Base-by-base conservation (phyloP, 2,113 vertebrate genomes). In the Phylloscopus trochiloides region DNA sequence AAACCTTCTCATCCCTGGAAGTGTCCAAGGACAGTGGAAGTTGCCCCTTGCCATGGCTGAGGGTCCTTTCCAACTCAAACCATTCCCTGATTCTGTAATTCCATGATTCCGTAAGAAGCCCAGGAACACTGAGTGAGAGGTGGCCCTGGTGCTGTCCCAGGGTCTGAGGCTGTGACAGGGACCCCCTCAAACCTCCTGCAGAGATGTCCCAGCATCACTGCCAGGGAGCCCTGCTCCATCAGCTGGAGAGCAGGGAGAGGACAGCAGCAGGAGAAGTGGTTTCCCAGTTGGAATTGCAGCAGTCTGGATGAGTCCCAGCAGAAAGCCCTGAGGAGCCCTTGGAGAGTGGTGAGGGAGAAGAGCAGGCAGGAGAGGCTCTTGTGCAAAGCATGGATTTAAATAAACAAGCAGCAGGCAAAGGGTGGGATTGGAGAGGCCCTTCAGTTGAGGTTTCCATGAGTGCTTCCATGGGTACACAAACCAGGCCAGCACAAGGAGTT, bases 141-240 rank as follows among this genome's bases (percentile, higher is more conserved):
- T 4, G 15, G 22, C 6, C 10, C 38, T 1, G 0, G 38, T 28
- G 40, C 15, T 47, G 85, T 10, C 43, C 47, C 12, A 9, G 38
- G 14, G 14, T 12, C 19, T 1, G 6, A 57, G 42, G 19, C 28
- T n/a, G 40, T 8, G 24, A 11, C 28, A 63, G 45, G 13, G 31
- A 61, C 16, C 71, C 31, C 17, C 4, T n/a, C 22, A 4, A 86
- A 16, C 11, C 50, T 63, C 51, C 57, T 36, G 54, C 75, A 47
- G 73, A 18, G 43, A 58, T 14, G 28, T 12, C 10, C 62, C 47
- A 12, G 52, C 25, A 10, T 4, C 0, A 0, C 43, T 70, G 54
- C 55, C 1, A 0, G 36, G 16, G 25, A 14, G 14, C 5, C 26
- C 54, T 0, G 6, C 40, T 58, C 40, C 22, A 0, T 14, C 21